Conservation (phyloP, 1,140 invertebrate species). For the Cyphomyrmex costatus region DNA sequence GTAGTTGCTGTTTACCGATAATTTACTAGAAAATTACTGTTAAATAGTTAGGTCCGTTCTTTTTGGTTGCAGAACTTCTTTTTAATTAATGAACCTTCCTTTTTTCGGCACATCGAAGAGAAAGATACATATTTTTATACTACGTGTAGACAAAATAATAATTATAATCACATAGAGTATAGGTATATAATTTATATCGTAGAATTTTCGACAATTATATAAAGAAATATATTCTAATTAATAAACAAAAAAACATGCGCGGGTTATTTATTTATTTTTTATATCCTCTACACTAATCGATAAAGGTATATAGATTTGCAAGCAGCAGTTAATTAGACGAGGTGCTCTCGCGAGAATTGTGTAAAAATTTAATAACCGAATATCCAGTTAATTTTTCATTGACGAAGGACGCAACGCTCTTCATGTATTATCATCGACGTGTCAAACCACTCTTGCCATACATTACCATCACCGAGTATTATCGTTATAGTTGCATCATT, state of each 20-base stretch:
- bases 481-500: conserved; percentile 41
- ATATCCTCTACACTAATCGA: background rate
- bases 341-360: background rate
- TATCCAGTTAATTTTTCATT: conserved; percentile 36
- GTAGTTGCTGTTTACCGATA: background rate
- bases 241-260: background rate
- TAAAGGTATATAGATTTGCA: background rate
- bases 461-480: conserved; percentile 16
- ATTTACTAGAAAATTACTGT: background rate
- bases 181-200: background rate
- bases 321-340: background rate
- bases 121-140: too few species aligned
- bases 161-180: background rate
- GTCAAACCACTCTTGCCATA: background rate
- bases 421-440: conserved; percentile 43
- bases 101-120: too few species aligned
- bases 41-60: too few species aligned
- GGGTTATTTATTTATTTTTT: background rate
- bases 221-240: background rate
- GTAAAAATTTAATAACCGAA: conserved; percentile 50
- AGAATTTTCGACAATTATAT: background rate
- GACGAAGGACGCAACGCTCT: background rate
- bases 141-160: background rate
- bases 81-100: too few species aligned
- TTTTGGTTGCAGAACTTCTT: too few species aligned